phyloP scores from a whole-genome alignment of 2,888 invertebrate genomes.

The Tachystola acroxantha region DNA sequence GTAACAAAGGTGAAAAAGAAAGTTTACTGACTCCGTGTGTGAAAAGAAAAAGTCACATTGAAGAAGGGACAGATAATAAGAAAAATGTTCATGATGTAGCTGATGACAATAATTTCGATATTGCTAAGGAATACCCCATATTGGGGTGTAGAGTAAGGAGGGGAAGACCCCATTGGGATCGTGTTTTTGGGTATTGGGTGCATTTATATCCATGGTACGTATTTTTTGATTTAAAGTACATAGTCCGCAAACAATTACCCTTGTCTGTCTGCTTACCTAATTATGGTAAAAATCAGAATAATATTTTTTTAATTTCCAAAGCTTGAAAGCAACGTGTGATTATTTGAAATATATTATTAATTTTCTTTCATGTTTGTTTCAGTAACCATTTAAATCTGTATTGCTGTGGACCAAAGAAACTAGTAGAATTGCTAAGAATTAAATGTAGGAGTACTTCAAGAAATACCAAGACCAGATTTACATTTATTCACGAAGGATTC shows the following conservation, averaged over 20 bases:
- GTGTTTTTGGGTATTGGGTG: conserved; percentile 68
- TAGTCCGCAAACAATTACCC: too few relatives aligned
- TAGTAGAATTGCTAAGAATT: conserved; percentile 55
- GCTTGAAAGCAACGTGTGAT: too few relatives aligned
- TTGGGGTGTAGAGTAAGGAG: conserved; percentile 57
- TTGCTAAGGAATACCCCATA: conserved; percentile 56
- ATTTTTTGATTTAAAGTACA: background rate
- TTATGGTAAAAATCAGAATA: too few relatives aligned
- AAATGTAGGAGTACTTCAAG: conserved; percentile 51
- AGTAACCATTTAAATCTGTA: conserved; percentile 56
- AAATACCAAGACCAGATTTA: conserved; percentile 55
- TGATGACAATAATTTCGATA: conserved; percentile 34
- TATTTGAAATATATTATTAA: too few relatives aligned
- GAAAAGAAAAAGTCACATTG: conserved; percentile 29
- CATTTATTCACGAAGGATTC: conserved; percentile 65
- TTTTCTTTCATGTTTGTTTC: conserved; percentile 27
- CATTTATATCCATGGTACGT: conserved; percentile 67
- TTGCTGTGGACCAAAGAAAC: conserved; percentile 74
- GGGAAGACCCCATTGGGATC: conserved; percentile 69
- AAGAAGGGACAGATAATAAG: conserved; percentile 5
- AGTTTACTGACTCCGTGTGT: conserved; percentile 46
- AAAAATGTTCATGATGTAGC: conserved; percentile 14
- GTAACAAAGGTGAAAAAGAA: conserved; percentile 32
- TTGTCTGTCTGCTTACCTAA: too few relatives aligned
- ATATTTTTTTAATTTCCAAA: too few relatives aligned